These are phyloP conservation scores for Tamandua tetradactyla DNA, from an alignment of 2,797 vertebrate species.

Conservation along the genomic window DNA sequence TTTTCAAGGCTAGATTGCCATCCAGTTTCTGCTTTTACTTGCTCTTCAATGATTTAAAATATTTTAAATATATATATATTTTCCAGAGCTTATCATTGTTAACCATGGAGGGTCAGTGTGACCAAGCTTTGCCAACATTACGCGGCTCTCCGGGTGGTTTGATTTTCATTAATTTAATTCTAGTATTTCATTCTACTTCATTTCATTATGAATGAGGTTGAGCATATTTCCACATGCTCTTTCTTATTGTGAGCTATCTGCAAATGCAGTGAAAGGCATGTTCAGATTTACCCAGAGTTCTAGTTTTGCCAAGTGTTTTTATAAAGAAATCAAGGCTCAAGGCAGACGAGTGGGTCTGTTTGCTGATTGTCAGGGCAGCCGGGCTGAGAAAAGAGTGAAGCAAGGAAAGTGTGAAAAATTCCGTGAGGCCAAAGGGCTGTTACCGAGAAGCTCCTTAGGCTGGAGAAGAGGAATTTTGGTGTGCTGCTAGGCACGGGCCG, in stretches of 20 bases:
- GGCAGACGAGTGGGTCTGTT: not conserved
- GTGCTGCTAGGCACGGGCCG: rapidly evolving
- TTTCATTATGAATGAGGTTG: no score
- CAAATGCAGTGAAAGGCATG: not conserved
- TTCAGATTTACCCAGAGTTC: not conserved
- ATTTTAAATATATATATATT: not conserved
- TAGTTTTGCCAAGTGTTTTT: no score
- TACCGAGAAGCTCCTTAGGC: not conserved
- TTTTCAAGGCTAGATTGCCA: not conserved
- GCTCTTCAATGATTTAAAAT: not conserved
- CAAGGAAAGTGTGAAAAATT: not conserved
- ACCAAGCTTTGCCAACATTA: not conserved
- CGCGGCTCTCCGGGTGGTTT: not conserved
- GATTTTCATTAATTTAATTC: not conserved
- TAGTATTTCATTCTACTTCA: not conserved
- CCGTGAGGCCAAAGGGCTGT: rapidly evolving
- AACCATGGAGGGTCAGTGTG: not conserved
- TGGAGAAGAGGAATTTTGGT: rapidly evolving
- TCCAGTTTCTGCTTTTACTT: rapidly evolving
- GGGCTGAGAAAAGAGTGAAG: not conserved
- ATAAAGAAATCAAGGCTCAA: no score
- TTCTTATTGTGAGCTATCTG: not conserved
- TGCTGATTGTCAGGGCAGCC: not conserved
- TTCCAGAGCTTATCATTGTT: not conserved
- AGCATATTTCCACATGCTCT: rapidly evolving